These are phyloP conservation scores for Acleris cristana DNA, from an alignment of 2,888 invertebrate genomes.

Conservation along the genomic window DNA sequence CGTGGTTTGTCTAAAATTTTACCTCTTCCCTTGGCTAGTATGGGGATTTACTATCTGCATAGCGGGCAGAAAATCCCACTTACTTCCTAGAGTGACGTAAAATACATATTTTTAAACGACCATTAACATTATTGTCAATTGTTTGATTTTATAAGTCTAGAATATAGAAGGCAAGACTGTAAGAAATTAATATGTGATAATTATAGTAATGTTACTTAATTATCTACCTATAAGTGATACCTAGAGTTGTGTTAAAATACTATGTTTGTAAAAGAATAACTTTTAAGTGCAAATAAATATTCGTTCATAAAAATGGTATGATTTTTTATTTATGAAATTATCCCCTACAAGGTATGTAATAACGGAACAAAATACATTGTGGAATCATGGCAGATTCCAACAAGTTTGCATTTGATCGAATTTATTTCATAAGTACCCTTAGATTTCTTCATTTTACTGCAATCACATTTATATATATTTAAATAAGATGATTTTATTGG, in stretches of 20 bases:
- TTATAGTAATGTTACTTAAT: no score
- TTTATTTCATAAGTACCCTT: not conserved
- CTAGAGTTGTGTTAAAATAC: no score
- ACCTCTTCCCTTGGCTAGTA: no score
- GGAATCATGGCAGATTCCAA: not conserved
- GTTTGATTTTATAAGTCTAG: conserved; percentile 4
- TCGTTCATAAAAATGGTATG: no score
- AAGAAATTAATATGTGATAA: no score
- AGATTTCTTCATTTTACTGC: not conserved
- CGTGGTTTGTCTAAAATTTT: no score
- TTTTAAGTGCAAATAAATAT: no score
- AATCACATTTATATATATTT: conserved; percentile 6
- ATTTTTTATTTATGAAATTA: no score
- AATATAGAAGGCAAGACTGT: not conserved
- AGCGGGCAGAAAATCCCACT: no score
- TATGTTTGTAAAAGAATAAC: no score
- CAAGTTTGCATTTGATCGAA: conserved; percentile 3
- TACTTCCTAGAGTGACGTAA: not conserved
- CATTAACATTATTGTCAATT: conserved; percentile 2
- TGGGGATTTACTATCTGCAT: no score
- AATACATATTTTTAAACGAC: conserved; percentile 1
- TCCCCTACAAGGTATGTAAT: conserved; percentile 22
- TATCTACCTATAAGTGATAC: no score
- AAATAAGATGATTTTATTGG: conserved; percentile 7
- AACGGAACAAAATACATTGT: conserved; percentile 27